These are phyloP conservation scores for Clamator glandarius DNA, from an alignment of 2,797 vertebrate species.

Conservation along the genomic window DNA sequence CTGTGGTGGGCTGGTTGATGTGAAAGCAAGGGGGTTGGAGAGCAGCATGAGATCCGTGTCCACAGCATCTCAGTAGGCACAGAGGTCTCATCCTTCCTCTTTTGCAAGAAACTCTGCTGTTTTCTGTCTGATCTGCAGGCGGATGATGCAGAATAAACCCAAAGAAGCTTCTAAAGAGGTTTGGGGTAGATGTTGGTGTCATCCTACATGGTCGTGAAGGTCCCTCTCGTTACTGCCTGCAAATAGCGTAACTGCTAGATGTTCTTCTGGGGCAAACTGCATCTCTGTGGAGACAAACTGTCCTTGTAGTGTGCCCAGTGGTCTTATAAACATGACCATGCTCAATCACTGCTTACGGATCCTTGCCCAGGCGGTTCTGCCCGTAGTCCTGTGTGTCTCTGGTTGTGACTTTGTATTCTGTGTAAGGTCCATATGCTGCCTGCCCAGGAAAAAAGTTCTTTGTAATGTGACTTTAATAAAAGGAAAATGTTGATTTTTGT, in stretches of 20 bases:
- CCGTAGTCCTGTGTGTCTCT: accelerated
- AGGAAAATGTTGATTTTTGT: neutral
- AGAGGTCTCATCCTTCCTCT: neutral
- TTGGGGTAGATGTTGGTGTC: neutral
- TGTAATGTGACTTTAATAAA: neutral
- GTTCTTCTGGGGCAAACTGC: too few relatives aligned
- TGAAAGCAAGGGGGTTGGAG: neutral
- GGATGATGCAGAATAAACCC: neutral
- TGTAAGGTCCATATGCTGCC: neutral
- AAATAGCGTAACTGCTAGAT: too few relatives aligned
- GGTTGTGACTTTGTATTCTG: too few relatives aligned
- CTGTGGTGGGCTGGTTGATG: accelerated
- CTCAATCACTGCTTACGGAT: accelerated
- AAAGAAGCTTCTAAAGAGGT: neutral
- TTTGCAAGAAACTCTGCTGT: neutral
- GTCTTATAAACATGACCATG: accelerated
- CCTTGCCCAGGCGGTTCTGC: neutral
- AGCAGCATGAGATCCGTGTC: neutral
- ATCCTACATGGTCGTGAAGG: accelerated
- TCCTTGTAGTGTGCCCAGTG: neutral
- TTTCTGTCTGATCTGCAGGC: neutral
- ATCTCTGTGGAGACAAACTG: neutral
- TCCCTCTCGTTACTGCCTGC: neutral
- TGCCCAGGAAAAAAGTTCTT: neutral
- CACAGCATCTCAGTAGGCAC: neutral